Conservation (phyloP, 1,140 invertebrate genomes). For the Drosophila sp. region DNA sequence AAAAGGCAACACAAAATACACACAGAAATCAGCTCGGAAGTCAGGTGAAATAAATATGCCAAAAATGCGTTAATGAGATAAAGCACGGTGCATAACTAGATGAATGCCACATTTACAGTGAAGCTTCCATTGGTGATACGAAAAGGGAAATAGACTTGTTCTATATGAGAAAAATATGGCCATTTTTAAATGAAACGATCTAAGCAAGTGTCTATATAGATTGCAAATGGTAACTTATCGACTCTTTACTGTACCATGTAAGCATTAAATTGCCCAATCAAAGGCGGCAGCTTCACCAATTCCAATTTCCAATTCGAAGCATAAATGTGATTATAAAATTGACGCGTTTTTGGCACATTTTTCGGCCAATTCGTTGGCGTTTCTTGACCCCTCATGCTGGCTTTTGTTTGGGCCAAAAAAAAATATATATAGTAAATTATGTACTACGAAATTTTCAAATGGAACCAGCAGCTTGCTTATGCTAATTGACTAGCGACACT, state of each 20-base stretch:
- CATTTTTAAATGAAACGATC: too few relatives aligned
- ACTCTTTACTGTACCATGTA: background rate
- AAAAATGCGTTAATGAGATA: conserved; percentile 42
- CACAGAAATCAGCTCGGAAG: conserved; percentile 35
- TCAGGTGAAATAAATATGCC: conserved; percentile 36
- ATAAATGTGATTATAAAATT: conserved; percentile 10
- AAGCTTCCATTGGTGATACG: background rate
- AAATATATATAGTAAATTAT: background rate
- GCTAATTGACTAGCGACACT: conserved; percentile 2
- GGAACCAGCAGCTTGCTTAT: background rate
- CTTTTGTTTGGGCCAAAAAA: background rate
- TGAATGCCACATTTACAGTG: conserved; percentile 22
- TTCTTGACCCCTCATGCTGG: conserved; percentile 1
- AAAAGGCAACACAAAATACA: conserved; percentile 24
- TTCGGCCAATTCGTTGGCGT: conserved; percentile 5
- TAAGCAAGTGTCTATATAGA: too few relatives aligned
- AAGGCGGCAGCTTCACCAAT: background rate
- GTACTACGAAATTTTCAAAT: background rate
- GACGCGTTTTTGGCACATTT: conserved; percentile 13
- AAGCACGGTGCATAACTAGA: conserved; percentile 38
- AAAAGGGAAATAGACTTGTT: too few relatives aligned
- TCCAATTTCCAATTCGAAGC: background rate
- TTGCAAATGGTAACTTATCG: too few relatives aligned
- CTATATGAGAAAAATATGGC: too few relatives aligned
- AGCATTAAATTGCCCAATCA: background rate